Conservation (phyloP, 2,888 invertebrate species). For the Coremacera marginata region DNA sequence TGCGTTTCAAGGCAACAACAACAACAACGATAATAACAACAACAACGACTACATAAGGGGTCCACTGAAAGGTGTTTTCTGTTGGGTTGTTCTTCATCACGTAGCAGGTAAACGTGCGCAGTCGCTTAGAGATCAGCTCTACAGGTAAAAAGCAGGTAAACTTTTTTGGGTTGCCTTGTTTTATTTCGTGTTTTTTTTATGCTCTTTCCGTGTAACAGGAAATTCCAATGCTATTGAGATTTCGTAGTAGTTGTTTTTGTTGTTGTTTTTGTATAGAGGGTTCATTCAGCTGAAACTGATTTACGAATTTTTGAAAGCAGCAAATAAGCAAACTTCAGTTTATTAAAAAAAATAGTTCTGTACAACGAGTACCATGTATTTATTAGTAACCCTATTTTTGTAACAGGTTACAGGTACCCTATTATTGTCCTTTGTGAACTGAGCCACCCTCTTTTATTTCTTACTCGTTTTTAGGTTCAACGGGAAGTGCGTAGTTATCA, state of each 20-base stretch:
- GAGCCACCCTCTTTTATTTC: background rate
- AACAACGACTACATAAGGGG: conserved; percentile 2
- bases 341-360: background rate
- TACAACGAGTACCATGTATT: background rate
- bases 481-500: conserved; percentile 29
- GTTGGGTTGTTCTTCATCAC: background rate
- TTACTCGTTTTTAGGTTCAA: background rate
- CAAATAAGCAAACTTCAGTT: background rate
- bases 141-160: conserved; percentile 43
- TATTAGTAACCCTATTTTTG: background rate
- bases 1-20: background rate
- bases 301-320: background rate
- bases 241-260: background rate
- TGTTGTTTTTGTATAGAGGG: background rate
- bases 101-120: conserved; percentile 3
- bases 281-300: conserved; percentile 6
- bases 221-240: conserved; percentile 29
- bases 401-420: conserved; percentile 3
- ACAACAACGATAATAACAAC: background rate
- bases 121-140: conserved; percentile 14
- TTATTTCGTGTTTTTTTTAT: background rate
- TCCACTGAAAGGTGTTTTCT: conserved; percentile 14
- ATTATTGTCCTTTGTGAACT: background rate
- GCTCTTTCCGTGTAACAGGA: conserved; percentile 29
- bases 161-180: conserved; percentile 20